Evolutionary conservation across 1,140 invertebrate genomes (phyloP), one percentile per base, ranked within the genome.

Genomic region (Megathymus violae): DNA sequence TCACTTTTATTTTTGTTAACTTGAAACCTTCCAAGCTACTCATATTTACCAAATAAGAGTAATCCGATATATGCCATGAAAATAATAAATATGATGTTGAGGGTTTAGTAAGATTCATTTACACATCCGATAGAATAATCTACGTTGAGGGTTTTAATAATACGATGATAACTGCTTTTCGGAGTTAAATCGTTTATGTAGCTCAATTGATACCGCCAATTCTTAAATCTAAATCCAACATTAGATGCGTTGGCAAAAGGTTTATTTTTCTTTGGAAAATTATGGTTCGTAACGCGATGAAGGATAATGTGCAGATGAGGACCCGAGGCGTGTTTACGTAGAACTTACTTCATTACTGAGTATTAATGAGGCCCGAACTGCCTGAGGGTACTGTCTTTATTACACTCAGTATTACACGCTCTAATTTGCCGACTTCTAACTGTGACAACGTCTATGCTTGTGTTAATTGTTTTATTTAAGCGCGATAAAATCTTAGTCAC

Each of bases 291-390:
- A 65, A 74, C 65, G 64, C 75, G 69, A 77, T 78, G 71, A 82
- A 78, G 71, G 77, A 79, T 85, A 78, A 82, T 72, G 74, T 73
- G 67, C 62, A 75, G 77, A 85, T 84, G 72, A 78, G 76, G 76
- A 80, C 78, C 74, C 78, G 75, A 80, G 80, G 78, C 82, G 67
- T 88, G 85, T 81, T 86, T 86, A 85, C 79, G 76, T 80, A 82
- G 79, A 88, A 88, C 82, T 86, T 85, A 84, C 72, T 85, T 88
- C 81, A 85, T 84, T 88, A 85, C 79, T 61, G 75, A 62, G 74
- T 77, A 85, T 88, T 86, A 86, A 85, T 86, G 79, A 85, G 79
- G 68, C 65, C 65, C 76, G 67, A 81, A 78, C 68, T 69, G 78
- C 70, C 71, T 60, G 54, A 56, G 71, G 72, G 69, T 73, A 60